phyloP scores from a whole-genome alignment of 1,140 invertebrate species.

The Hesperophylax magnus region DNA sequence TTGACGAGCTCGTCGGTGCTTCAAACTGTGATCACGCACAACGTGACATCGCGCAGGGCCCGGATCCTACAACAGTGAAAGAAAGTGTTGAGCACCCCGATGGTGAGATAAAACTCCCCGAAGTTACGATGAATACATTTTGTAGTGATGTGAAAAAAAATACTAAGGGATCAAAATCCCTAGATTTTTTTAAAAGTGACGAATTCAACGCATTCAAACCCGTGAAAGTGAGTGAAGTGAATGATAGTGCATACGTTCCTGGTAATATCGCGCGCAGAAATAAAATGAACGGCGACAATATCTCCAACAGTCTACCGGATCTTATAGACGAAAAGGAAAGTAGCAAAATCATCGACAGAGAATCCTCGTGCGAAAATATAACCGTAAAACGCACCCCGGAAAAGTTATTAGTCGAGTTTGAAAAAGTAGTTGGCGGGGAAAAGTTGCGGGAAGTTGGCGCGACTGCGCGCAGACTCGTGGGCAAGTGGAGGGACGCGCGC shows the following conservation, averaged over 20 bases:
- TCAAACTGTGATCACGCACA: too few species aligned
- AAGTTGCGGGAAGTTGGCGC: neutral
- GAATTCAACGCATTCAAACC: neutral
- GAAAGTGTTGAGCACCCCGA: neutral
- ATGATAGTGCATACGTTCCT: neutral
- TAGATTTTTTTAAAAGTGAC: neutral
- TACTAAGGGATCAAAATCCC: too few species aligned
- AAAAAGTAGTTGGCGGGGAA: slow-evolving; percentile 28
- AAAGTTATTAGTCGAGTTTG: slow-evolving; percentile 6
- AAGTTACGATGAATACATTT: neutral
- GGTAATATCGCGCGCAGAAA: neutral
- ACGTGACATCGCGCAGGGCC: too few species aligned
- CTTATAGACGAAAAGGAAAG: neutral
- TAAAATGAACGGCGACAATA: neutral
- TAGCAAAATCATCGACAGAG: neutral
- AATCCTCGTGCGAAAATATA: too few species aligned
- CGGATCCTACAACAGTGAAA: too few species aligned
- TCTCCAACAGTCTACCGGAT: neutral
- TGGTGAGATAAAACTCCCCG: neutral
- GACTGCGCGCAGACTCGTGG: slow-evolving; percentile 6
- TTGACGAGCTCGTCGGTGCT: too few species aligned
- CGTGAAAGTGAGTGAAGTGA: neutral
- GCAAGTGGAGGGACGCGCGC: slow-evolving; percentile 28
- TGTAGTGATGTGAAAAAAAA: neutral
- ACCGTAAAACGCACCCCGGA: neutral